Base-by-base conservation (phyloP, 53 echinoderm and acorn worm genomes). In the Mesocentrotus franciscanus region DNA sequence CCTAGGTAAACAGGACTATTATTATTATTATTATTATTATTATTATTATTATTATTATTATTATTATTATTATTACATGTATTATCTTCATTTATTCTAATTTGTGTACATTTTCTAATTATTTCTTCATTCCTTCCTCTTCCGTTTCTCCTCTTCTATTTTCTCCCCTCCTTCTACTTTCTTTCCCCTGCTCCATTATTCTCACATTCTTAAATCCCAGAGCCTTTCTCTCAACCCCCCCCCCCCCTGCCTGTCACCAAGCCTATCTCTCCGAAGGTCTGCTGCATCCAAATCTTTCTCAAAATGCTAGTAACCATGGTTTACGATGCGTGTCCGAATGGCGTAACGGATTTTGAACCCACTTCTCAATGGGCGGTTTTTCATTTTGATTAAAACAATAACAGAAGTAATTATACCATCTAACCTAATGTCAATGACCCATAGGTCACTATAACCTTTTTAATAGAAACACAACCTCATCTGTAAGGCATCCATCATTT, bases 301-400 rank as follows among this genome's bases (percentile, higher is more conserved):
- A 8, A 68, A 6, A 18, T 24, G 68, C 24, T 4, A 27, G 33
- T 76, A 76, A 29, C 33, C 76, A 76, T 33, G 33, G 76, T 33
- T 33, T 32, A 76, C 76, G 9, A 13, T 9, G 14, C 14, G 76
- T 76, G 76, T 76, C 29, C 27, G 33, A 33, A 84, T 24, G 24
- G 84, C 84, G 55, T 84, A 24, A 84, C 84, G 84, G 84, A 84
- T 84, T 42, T 84, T 84, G 84, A 84, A 84, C 55, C 24, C 17
- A n/a, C 10, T n/a, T 71, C 20, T 11, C 26, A 9, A 76, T 76
- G 49, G 34, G 84, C 84, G 39, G 84, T 78, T 78, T 7, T 3
- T 24, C 34, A 33, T 26, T 74, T 29, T 39, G 6, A 79, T 17
- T 14, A 79, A 75, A 79, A 79, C 17, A 79, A 79, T 16, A 79